Conservation (phyloP, 2,888 invertebrate genomes). For the Drosophila conformis region DNA sequence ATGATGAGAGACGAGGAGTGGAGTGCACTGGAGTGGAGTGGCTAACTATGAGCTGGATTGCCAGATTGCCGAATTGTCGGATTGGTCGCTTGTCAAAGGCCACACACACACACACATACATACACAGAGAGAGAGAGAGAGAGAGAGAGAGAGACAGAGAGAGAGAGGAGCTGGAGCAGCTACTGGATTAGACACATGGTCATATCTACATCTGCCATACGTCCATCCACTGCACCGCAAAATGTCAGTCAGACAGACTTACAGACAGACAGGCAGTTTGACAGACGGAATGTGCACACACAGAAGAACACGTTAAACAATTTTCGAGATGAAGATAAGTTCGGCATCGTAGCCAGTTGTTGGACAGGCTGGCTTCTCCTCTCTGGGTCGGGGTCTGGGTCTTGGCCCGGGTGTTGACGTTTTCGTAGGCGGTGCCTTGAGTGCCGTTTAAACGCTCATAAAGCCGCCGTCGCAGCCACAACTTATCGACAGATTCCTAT, state of each 20-base stretch:
- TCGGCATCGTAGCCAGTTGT: slow-evolving; percentile 51
- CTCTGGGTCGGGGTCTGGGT: slow-evolving; percentile 9
- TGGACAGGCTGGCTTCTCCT: slow-evolving; percentile 18
- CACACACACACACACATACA: slow-evolving; percentile 24
- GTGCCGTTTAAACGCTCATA: slow-evolving; percentile 72
- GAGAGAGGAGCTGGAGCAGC: slow-evolving; percentile 33
- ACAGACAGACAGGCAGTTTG: slow-evolving; percentile 8
- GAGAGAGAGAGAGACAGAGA: neutral
- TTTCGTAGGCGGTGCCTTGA: slow-evolving; percentile 76
- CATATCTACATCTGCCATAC: slow-evolving; percentile 60
- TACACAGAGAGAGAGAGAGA: neutral
- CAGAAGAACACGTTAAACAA: slow-evolving; percentile 54
- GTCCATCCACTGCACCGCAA: slow-evolving; percentile 51
- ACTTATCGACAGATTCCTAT: slow-evolving; percentile 77
- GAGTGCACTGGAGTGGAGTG: slow-evolving; percentile 3
- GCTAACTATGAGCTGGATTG: slow-evolving; percentile 12
- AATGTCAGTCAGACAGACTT: slow-evolving; percentile 49
- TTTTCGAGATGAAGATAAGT: slow-evolving; percentile 74
- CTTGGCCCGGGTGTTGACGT: slow-evolving; percentile 68
- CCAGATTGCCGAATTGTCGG: slow-evolving; percentile 8
- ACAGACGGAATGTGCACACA: slow-evolving; percentile 14
- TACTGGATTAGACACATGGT: slow-evolving; percentile 50
- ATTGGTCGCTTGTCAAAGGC: slow-evolving; percentile 34
- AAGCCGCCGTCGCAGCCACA: slow-evolving; percentile 62
- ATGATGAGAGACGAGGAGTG: neutral